Percentiles rank a stretch among this genome's conserved stretches.
These are phyloP conservation scores for Amiota minor DNA, from an alignment of 2,888 invertebrate species.

Conservation along the genomic window DNA sequence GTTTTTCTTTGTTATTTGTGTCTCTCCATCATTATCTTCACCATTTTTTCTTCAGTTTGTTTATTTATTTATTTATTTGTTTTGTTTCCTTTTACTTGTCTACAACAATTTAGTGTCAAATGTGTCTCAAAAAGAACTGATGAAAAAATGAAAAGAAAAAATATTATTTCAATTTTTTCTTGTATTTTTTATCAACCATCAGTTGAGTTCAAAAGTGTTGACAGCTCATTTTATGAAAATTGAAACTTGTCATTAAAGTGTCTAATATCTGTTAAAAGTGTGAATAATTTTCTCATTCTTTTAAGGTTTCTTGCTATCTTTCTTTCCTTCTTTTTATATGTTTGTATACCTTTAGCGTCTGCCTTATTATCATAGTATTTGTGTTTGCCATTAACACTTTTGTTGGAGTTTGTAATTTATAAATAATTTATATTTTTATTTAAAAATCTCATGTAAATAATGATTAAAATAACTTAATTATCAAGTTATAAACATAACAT, in stretches of 20 bases:
- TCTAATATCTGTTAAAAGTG: background rate
- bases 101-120: conserved; percentile 16
- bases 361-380: background rate
- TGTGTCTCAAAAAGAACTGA: conserved; percentile 1
- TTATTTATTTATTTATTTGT: background rate
- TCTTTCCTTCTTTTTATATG: background rate
- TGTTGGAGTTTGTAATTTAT: conserved; percentile 11
- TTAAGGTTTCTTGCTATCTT: background rate
- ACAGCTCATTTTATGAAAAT: conserved; percentile 44
- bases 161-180: background rate
- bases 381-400: conserved; percentile 20
- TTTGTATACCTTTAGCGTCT: too few relatives aligned
- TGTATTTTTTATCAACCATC: background rate
- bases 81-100: background rate
- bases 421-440: background rate
- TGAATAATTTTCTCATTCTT: background rate
- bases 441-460: too few relatives aligned
- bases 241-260: conserved; percentile 20
- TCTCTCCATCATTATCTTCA: background rate
- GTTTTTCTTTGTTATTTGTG: background rate
- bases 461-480: too few relatives aligned
- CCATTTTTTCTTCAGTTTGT: too few relatives aligned
- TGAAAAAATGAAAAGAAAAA: conserved; percentile 15
- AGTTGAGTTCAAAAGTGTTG: conserved; percentile 50
- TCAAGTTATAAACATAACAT: too few relatives aligned